Evolutionary conservation across 1,140 invertebrate species (phyloP).

Genomic region (Steinernema khuongi): DNA sequence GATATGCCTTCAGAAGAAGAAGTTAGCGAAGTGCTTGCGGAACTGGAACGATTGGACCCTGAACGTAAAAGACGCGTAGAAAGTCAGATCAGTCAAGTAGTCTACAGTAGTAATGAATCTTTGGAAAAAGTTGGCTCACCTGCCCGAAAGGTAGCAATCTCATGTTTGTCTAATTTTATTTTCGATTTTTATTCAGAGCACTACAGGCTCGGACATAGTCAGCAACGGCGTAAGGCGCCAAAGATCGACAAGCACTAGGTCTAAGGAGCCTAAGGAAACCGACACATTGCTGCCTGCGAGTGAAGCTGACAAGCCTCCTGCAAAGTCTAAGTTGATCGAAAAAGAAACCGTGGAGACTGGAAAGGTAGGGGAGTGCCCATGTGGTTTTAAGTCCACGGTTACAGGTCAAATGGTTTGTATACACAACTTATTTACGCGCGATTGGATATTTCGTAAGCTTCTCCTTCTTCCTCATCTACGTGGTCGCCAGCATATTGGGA

Average conservation of each 20-base stretch:
- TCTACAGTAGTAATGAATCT: conserved; percentile 16
- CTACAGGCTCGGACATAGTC: background rate
- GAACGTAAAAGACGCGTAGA: conserved; percentile 23
- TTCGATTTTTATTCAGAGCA: background rate
- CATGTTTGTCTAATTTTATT: background rate
- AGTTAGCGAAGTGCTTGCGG: conserved; percentile 44
- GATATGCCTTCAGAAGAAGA: conserved; percentile 36
- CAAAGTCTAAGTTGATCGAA: conserved; percentile 38
- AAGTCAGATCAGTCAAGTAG: conserved; percentile 36
- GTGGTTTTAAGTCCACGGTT: conserved; percentile 2
- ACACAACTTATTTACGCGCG: conserved; percentile 56
- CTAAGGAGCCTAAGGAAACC: background rate
- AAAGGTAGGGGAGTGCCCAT: conserved; percentile 24
- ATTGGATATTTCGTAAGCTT: conserved; percentile 49
- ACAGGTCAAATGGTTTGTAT: conserved; percentile 56
- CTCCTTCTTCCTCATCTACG: conserved; percentile 49
- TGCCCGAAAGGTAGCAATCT: background rate
- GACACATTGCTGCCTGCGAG: background rate
- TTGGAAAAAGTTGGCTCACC: background rate
- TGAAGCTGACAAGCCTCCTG: conserved; percentile 23
- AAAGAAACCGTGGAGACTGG: conserved; percentile 53
- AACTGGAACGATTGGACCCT: conserved; percentile 37
- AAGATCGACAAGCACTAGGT: background rate
- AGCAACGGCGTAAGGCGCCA: background rate
- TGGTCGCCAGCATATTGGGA: conserved; percentile 49